Percentiles rank a stretch among this genome's conserved stretches.
Conservation (phyloP, 2,113 vertebrate genomes). For the Ctenomys sociabilis region DNA sequence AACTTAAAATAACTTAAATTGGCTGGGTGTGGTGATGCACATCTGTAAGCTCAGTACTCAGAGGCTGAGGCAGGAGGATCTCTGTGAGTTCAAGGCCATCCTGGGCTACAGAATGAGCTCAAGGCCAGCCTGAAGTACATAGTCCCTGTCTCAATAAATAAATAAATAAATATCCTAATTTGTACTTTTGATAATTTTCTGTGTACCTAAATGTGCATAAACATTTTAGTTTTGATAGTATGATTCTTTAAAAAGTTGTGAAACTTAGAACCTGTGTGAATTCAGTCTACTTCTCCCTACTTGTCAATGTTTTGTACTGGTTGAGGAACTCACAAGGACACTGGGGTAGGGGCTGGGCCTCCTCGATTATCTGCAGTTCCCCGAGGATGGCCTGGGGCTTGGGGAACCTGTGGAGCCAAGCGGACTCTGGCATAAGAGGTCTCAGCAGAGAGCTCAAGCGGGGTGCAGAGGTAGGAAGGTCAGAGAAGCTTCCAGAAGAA, state of each 20-base stretch:
- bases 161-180: neutral
- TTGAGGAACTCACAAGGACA: neutral
- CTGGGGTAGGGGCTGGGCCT: neutral
- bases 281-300: neutral
- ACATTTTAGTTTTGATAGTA: neutral
- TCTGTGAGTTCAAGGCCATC: neutral
- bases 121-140: neutral
- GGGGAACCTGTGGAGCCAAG: neutral
- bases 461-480: neutral
- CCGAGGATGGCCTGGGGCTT: neutral
- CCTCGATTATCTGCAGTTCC: neutral
- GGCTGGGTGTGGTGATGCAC: neutral
- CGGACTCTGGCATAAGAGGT: neutral
- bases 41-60: neutral
- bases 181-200: constrained; percentile 14
- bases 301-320: neutral
- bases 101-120: neutral
- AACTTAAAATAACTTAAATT: neutral
- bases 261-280: neutral
- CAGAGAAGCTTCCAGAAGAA: neutral
- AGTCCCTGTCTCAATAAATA: neutral
- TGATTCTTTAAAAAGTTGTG: neutral
- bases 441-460: neutral
- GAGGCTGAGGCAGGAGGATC: neutral
- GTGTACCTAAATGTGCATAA: neutral